phyloP scores from a whole-genome alignment of 2,113 vertebrate species.

The Poeciliopsis retropinna region DNA sequence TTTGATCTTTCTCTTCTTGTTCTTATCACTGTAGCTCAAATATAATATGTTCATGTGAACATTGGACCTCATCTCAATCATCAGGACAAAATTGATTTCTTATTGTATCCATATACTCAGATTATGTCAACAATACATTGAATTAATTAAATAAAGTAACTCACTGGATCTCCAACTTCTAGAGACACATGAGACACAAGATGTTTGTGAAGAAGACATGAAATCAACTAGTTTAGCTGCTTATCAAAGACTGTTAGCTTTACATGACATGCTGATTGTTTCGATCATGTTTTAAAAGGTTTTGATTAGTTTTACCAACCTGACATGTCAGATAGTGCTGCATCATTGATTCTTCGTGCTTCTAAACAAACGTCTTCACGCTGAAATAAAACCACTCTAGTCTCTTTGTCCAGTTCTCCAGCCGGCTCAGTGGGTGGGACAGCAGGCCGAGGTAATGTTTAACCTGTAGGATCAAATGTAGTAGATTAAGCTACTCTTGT shows the following conservation, averaged over 20 bases:
- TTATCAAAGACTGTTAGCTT: neutral
- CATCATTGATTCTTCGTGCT: neutral
- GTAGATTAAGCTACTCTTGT: neutral
- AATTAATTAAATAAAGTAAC: too few relatives aligned
- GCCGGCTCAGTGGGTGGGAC: neutral
- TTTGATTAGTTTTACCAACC: neutral
- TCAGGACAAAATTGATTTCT: too few relatives aligned
- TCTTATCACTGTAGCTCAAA: too few relatives aligned
- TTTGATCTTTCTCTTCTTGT: too few relatives aligned
- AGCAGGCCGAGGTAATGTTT: neutral
- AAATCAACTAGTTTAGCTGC: too few relatives aligned
- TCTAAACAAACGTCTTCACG: neutral
- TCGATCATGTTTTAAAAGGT: neutral
- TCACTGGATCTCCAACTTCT: too few relatives aligned
- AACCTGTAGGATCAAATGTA: neutral
- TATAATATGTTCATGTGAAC: too few relatives aligned
- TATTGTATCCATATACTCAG: too few relatives aligned
- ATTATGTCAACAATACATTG: too few relatives aligned
- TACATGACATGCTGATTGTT: neutral
- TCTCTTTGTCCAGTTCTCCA: neutral
- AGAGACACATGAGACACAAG: too few relatives aligned
- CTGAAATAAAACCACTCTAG: neutral
- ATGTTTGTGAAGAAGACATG: too few relatives aligned
- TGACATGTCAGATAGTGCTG: neutral
- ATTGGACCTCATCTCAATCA: too few relatives aligned